Evolutionary conservation across 2,888 invertebrate species (phyloP), one percentile per base, ranked within the genome.

Genomic region (Stenotaenia linearis): DNA sequence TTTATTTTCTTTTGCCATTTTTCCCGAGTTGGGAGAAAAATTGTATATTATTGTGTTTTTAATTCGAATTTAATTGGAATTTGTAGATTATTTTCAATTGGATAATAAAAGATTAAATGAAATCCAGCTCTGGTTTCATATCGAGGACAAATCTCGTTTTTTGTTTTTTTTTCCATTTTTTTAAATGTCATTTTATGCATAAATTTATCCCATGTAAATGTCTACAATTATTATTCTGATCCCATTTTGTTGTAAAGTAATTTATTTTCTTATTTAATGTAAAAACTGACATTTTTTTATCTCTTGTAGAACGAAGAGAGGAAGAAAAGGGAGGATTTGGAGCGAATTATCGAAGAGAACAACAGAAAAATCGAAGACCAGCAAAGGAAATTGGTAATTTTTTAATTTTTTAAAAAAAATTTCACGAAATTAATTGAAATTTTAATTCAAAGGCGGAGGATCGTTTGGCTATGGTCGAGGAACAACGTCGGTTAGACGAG

Each of bases 361-460:
- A 97, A 97, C 90, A 91, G 91, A 88, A 97, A 97, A 89, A 96
- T 97, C 83, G 97, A 97, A 88, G 97, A 97, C 87, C 97, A 97
- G 83, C 97, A 97, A 90, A 92, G 92, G 86, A 96, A 96, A 91
- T 89, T 97, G 92, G 97, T 97, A 87, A 80, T 3, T n/a, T 15
- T 35, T 35, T 76, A 15, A 23, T 1, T 1, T n/a, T 76, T 10
- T 6, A 61, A 56, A 56, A 56, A 15, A 18, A 21, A 21, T 56
- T 56, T n/a, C n/a, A n/a, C n/a, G n/a, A n/a, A 56, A 56, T 18
- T 56, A 56, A 79, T 32, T 75, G 21, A 21, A 12, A 10, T 40
- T 1, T 5, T 56, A 56, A 56, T 56, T 56, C 18, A 1, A 56
- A 97, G 97, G 97, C 97, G 85, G 98, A 98, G 89, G 97, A 98